Evolutionary conservation across 2,113 vertebrate genomes (phyloP), one percentile per base, ranked within the genome.

Genomic region (Anarrhichthys ocellatus): DNA sequence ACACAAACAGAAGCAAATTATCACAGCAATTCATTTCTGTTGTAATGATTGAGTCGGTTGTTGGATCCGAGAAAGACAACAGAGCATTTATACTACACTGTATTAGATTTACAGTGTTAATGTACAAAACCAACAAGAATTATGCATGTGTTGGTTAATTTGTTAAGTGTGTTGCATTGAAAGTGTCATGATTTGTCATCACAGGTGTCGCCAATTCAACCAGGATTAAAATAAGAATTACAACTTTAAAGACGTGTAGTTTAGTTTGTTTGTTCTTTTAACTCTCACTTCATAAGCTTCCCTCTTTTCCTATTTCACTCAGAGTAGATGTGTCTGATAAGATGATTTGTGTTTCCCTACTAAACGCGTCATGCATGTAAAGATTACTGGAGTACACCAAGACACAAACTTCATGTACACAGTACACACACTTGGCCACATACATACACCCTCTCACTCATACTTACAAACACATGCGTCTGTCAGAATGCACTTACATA

Each of bases 401-500:
- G 27, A 63, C 50, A 40, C 32, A 61, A 61, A 61, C 9, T 44
- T 63, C 27, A 65, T 50, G 44, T 10, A 54, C 32, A 64, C 18
- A 36, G 54, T 46, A 76, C 66, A 68, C 71, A 78, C 1, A 14
- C 24, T 36, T 17, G 11, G 10, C 24, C 44, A 74, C 81, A 66
- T 24, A 34, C 44, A 42, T 20, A 9, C 29, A 13, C 72, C n/a
- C 52, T 27, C 52, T 24, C 46, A 24, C 48, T 62, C 50, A 74
- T 8, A 13, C 22, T 10, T 17, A 61, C 1, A 48, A 17, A 42
- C 54, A 67, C 11, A 20, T 44, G 29, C 17, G 18, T 34, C 29
- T 13, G 2, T 58, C 34, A 61, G n/a, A 42, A 24, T 44, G 58
- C 64, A 90, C 94, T 95, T 88, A 98, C 97, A 27, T 98, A 98